Conservation (phyloP, 2,797 vertebrate genomes). For the Sparidentex hasta region DNA sequence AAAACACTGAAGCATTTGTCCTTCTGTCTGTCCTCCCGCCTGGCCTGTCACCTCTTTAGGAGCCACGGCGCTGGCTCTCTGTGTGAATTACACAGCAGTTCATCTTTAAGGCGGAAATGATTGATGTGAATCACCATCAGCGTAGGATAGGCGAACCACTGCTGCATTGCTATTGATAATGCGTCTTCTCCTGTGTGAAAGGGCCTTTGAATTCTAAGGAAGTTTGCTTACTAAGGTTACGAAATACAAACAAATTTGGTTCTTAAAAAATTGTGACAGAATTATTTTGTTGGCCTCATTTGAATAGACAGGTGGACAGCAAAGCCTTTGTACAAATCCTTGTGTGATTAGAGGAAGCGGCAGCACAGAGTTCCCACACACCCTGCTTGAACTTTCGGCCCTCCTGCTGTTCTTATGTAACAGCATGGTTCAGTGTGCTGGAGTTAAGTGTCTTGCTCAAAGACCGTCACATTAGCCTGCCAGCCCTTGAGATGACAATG, state of each 20-base stretch:
- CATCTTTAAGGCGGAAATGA: no score
- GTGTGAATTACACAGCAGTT: no score
- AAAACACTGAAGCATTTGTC: no score
- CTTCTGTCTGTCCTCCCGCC: no score
- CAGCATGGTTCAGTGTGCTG: not conserved
- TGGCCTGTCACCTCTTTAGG: no score
- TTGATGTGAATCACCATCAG: no score
- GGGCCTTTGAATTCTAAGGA: no score
- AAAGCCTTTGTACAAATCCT: slow-evolving; percentile 9
- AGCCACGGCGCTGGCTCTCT: no score
- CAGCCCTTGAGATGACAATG: not conserved
- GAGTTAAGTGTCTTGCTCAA: slow-evolving; percentile 1
- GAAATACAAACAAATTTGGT: not conserved
- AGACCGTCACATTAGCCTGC: not conserved
- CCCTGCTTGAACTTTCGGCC: not conserved
- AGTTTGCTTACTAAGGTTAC: not conserved
- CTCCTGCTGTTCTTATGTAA: slow-evolving; percentile 21
- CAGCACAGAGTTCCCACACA: slow-evolving; percentile 1
- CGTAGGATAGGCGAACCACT: no score
- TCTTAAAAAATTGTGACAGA: not conserved
- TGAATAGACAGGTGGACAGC: not conserved
- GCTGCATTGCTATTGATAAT: no score
- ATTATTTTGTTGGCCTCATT: not conserved
- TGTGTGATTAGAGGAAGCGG: slow-evolving; percentile 4
- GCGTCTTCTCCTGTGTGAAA: no score